phyloP scores from a whole-genome alignment of 2,797 vertebrate species.

The Xerus rutilus region DNA sequence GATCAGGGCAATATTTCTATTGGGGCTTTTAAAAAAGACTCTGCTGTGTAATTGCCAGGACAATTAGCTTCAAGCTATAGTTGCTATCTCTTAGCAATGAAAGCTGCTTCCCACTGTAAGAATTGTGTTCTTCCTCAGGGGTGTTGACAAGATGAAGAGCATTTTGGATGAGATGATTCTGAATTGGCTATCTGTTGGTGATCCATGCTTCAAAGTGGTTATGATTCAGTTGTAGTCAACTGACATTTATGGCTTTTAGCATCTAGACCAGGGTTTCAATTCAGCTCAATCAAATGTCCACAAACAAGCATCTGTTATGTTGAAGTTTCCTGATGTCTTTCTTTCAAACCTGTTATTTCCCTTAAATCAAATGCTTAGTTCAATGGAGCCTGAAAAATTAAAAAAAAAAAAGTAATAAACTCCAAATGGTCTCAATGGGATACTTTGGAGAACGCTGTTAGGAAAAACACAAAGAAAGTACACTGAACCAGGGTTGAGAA shows the following conservation, averaged over 20 bases:
- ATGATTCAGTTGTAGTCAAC: conserved; percentile 82
- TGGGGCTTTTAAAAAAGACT: conserved; percentile 22
- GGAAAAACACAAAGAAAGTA: conserved; percentile 62
- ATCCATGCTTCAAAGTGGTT: conserved; percentile 73
- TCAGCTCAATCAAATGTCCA: conserved; percentile 81
- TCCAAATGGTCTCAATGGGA: conserved; percentile 77
- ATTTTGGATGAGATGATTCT: conserved; percentile 65
- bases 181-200: conserved; percentile 76
- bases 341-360: conserved; percentile 85
- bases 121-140: not conserved
- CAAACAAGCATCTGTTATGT: conserved; percentile 83
- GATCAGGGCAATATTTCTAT: not conserved
- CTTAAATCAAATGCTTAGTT: conserved; percentile 85
- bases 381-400: conserved; percentile 81
- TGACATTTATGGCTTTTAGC: conserved; percentile 81
- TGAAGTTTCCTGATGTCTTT: conserved; percentile 81
- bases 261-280: conserved; percentile 78
- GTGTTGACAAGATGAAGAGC: conserved; percentile 62
- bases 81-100: not conserved
- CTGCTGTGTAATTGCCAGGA: not conserved
- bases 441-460: conserved; percentile 69
- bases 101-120: not conserved
- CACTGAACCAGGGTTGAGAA: not conserved
- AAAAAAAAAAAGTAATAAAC: conserved; percentile 72
- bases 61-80: conserved; percentile 57